Conservation (phyloP, 1,140 invertebrate species). For the Hormaphis cornu region DNA sequence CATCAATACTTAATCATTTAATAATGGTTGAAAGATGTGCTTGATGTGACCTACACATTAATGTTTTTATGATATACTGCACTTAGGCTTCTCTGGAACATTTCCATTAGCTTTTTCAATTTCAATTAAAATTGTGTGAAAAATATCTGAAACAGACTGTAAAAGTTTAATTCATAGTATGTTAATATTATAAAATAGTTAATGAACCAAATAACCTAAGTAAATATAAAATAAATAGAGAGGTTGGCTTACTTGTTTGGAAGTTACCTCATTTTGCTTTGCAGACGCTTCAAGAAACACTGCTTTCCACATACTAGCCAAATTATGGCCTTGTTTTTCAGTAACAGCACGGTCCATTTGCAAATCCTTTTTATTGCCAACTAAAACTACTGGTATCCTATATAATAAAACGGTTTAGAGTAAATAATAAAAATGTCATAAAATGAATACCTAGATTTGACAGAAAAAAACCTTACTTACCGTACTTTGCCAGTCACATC, state of each 20-base stretch:
- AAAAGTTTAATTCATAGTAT: conserved; percentile 39
- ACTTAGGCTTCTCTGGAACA: conserved; percentile 67
- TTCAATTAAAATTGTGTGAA: conserved; percentile 73
- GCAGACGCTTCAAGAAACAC: conserved; percentile 93
- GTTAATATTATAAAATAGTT: no score
- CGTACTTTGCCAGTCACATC: conserved; percentile 94
- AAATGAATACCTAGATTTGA: not conserved
- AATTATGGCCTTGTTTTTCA: conserved; percentile 77
- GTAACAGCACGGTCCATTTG: conserved; percentile 84
- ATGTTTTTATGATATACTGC: conserved; percentile 55
- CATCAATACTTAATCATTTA: no score
- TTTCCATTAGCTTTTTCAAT: conserved; percentile 81
- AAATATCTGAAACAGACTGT: conserved; percentile 82
- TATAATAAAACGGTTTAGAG: conserved; percentile 35
- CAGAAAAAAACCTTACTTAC: conserved; percentile 69
- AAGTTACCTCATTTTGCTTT: conserved; percentile 75
- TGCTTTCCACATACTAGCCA: conserved; percentile 90
- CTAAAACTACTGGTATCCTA: conserved; percentile 93
- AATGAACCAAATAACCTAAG: not conserved
- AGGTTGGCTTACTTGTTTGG: not conserved
- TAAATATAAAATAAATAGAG: not conserved
- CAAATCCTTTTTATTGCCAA: conserved; percentile 48
- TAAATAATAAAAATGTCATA: not conserved
- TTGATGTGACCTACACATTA: not conserved
- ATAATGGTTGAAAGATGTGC: not conserved